Base-by-base conservation (phyloP, 1,140 invertebrate genomes). In the Lanistes nyassanus region DNA sequence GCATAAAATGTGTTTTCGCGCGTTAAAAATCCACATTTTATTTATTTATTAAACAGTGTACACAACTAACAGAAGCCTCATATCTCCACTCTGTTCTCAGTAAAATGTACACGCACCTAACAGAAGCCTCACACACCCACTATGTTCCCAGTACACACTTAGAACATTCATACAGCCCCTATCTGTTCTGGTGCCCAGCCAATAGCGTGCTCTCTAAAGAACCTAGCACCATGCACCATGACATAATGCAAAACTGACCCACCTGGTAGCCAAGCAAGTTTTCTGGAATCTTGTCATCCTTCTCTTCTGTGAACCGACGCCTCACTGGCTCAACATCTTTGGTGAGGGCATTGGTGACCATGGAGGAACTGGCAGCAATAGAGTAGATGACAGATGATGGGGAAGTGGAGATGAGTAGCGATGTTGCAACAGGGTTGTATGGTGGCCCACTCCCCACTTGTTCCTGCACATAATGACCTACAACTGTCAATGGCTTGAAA, bases 181-280 rank as follows among this genome's bases (percentile, higher is more conserved):
- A 11, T 26, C n/a, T 11, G 56, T 16, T 13, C 19, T 60, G 23
- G 7, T 19, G 56, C 56, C 56, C 11, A 11, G n/a, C 56, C 13
- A 9, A 60, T 23, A 60, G n/a, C 9, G 11, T 26, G 2, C 23
- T 60, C 29, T n/a, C 56, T 19, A 60, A 0, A 26, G 23, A 60
- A 31, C 0, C 42, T 47, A 9, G 19, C 42, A 47, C 42, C 42
- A 16, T 47, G 9, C 5, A 47, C 42, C 0, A 47, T 6, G n/a
- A 47, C 34, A 47, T 31, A 39, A 26, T n/a, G 37, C 4, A 36
- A 55, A 55, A 13, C 16, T 67, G 31, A 26, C 75, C 26, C 65
- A 88, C 87, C 83, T 88, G 86, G 79, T 88, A 88, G n/a, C 87
- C 87, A 37, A 88, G 77, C 26, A 88, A 75, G 74, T 84, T 86